Base-by-base conservation (phyloP, 2,888 invertebrate species). In the Galerucella calmariensis region DNA sequence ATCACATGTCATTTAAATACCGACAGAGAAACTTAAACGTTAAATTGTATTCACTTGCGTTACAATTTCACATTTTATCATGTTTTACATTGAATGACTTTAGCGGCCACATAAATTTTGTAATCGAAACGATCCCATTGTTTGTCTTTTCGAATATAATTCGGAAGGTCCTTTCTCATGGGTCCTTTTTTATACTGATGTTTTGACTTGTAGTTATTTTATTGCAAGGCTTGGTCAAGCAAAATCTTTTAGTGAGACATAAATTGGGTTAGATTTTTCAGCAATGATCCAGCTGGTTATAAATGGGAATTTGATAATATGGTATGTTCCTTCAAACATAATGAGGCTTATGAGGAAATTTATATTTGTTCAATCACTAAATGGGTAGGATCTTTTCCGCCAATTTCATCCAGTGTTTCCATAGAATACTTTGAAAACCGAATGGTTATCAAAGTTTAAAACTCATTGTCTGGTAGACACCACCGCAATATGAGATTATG, bases 11-110 rank as follows among this genome's bases (percentile, higher is more conserved):
- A 76, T 72, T 75, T 76, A 77, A 78, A 78, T 78, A 77, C 76
- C 77, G 78, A 79, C 79, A 81, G 82, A 82, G 81, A 80, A 79
- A 79, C 79, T 80, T 78, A 81, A 82, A 81, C 75, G 77, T 81
- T 79, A 81, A 80, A 78, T 75, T 71, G 77, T 73, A 70, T 74
- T 75, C 71, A 65, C 51, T 72, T 67, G 67, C 74, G 75, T 82
- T 82, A 81, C 80, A 83, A 83, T 83, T 84, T 81, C 84, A 82
- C 84, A 82, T 85, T 84, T 84, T 82, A 82, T 85, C 85, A 84
- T 85, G 85, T 85, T 85, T 85, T 85, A 85, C 85, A 85, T 85
- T 85, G 85, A 85, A 85, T 85, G 83, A 85, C 80, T 75, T 74
- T 76, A 74, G 80, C 77, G 79, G 80, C 79, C 80, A 81, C 82